These are phyloP conservation scores for Axea sp. DNA, from an alignment of 2,888 invertebrate genomes.

Conservation along the genomic window DNA sequence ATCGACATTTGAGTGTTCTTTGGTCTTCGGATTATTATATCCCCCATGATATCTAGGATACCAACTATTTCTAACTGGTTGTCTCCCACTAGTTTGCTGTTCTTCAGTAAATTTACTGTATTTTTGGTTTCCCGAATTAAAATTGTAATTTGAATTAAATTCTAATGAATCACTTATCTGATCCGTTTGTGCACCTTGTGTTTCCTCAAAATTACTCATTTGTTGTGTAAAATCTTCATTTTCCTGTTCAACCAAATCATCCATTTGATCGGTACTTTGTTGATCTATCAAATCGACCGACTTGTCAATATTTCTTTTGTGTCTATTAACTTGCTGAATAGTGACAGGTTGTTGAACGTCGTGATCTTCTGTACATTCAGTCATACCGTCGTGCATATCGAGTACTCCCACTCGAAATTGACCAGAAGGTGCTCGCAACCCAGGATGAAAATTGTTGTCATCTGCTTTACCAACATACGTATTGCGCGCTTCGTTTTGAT, in stretches of 20 bases:
- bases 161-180: background rate
- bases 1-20: no score
- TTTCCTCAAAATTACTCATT: background rate
- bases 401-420: conserved; percentile 16
- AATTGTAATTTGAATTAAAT: background rate
- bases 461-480: conserved; percentile 8
- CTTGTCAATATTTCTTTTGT: background rate
- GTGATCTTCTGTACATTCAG: conserved; percentile 12
- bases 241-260: background rate
- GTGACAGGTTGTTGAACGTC: conserved; percentile 1
- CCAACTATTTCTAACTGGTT: background rate
- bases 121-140: no score
- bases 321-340: background rate
- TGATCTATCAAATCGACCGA: background rate
- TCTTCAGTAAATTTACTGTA: no score
- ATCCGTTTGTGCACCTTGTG: background rate
- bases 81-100: background rate
- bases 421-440: conserved; percentile 12
- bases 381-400: conserved; percentile 2
- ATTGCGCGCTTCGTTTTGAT: background rate
- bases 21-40: background rate
- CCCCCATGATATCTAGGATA: conserved; percentile 3
- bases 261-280: conserved; percentile 1
- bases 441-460: conserved; percentile 15
- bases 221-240: conserved; percentile 11